These are phyloP conservation scores for Equus przewalskii DNA, from an alignment of 2,113 vertebrate genomes.

Conservation along the genomic window DNA sequence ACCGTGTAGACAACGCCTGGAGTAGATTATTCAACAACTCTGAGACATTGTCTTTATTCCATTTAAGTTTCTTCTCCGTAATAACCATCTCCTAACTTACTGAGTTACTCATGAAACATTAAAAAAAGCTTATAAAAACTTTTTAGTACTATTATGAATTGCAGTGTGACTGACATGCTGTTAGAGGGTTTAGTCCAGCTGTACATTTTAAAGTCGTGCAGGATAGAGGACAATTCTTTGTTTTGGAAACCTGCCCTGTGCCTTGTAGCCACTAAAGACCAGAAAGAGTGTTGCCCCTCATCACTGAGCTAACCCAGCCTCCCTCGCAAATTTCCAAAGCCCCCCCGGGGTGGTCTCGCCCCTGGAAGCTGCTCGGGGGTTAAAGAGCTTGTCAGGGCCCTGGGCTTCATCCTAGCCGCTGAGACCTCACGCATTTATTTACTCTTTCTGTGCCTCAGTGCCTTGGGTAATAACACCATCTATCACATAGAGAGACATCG, in stretches of 20 bases:
- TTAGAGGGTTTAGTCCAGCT: neutral
- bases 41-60: neutral
- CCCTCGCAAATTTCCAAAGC: neutral
- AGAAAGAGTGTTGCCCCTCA: neutral
- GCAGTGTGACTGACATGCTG: neutral
- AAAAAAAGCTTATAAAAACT: neutral
- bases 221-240: neutral
- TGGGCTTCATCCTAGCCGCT: fast-evolving
- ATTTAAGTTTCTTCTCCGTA: neutral
- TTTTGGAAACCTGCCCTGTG: neutral
- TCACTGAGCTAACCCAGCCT: neutral
- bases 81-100: neutral
- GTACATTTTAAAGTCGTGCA: neutral
- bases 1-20: neutral
- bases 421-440: neutral
- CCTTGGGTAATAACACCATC: neutral
- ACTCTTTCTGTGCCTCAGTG: neutral
- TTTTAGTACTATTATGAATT: neutral
- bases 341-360: neutral
- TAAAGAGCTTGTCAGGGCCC: neutral
- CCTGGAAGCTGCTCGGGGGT: neutral
- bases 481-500: neutral
- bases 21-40: neutral
- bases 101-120: neutral
- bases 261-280: neutral